These are phyloP conservation scores for Holacanthella duospinosa DNA, from an alignment of 2,888 invertebrate genomes.

Conservation along the genomic window DNA sequence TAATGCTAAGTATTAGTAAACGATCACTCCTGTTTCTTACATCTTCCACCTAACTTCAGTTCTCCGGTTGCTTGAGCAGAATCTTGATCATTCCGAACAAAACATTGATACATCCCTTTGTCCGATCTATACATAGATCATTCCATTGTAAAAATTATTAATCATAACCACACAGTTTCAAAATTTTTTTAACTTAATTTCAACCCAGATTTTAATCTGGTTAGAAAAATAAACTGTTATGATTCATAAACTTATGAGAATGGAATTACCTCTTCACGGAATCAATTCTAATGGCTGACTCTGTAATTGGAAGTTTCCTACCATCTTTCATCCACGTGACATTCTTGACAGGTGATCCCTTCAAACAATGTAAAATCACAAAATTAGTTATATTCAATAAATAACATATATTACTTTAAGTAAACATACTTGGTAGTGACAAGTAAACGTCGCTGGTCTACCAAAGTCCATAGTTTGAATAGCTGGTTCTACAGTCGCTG, in stretches of 20 bases:
- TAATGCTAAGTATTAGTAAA: background rate
- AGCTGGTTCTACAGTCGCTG: constrained; percentile 77
- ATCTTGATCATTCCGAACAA: constrained; percentile 74
- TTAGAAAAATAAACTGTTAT: background rate
- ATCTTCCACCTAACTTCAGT: constrained; percentile 82
- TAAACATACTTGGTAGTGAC: constrained; percentile 51
- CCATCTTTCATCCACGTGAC: constrained; percentile 90
- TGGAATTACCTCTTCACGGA: constrained; percentile 54
- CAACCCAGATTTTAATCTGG: background rate
- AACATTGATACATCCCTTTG: constrained; percentile 88
- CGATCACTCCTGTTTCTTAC: constrained; percentile 42
- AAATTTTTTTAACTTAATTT: background rate
- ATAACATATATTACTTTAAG: background rate
- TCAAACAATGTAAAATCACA: too few species aligned
- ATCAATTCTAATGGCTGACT: constrained; percentile 69
- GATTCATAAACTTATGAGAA: background rate
- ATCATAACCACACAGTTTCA: background rate
- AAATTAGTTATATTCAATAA: constrained; percentile 3
- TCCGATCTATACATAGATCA: background rate
- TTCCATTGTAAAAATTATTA: background rate
- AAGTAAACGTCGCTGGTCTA: constrained; percentile 80
- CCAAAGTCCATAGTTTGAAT: constrained; percentile 89
- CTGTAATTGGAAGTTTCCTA: constrained; percentile 68
- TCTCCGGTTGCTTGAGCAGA: constrained; percentile 87
- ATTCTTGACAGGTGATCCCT: constrained; percentile 75